Percentiles rank a stretch among this genome's conserved stretches.
These are phyloP conservation scores for Leptonema lineaticorne DNA, from an alignment of 1,140 invertebrate genomes.

Conservation along the genomic window DNA sequence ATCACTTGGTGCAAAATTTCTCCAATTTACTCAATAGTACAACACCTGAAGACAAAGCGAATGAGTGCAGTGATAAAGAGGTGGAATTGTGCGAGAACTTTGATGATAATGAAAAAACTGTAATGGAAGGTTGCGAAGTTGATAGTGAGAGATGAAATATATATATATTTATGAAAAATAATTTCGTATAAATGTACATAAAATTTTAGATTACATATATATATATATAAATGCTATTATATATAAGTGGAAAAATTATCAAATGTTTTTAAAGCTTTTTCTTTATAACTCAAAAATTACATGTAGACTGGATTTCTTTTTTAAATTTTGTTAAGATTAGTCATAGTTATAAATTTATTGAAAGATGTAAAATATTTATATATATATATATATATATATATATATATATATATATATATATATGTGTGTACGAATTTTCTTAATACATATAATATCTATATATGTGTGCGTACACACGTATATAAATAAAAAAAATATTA, in stretches of 20 bases:
- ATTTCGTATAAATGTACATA: neutral
- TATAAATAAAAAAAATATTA: no score
- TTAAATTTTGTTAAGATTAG: constrained; percentile 21
- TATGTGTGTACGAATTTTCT: no score
- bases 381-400: no score
- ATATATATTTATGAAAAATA: neutral
- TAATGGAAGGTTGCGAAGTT: constrained; percentile 18
- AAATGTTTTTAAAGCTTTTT: constrained; percentile 15
- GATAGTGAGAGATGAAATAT: constrained; percentile 35
- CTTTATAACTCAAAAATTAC: neutral
- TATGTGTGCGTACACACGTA: no score
- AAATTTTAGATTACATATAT: neutral
- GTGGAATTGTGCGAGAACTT: constrained; percentile 4
- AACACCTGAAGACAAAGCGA: neutral
- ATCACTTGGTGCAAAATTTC: constrained; percentile 29
- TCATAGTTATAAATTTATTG: constrained; percentile 6
- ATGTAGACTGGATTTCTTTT: constrained; percentile 31
- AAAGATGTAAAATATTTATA: constrained; percentile 2
- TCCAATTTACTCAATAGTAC: constrained; percentile 16
- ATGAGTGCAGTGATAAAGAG: constrained; percentile 1
- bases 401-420: no score
- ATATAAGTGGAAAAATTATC: neutral
- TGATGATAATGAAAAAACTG: neutral
- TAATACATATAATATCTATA: no score
- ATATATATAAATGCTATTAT: neutral